phyloP scores from a whole-genome alignment of 2,888 invertebrate species.

The Cosmia pyralina region DNA sequence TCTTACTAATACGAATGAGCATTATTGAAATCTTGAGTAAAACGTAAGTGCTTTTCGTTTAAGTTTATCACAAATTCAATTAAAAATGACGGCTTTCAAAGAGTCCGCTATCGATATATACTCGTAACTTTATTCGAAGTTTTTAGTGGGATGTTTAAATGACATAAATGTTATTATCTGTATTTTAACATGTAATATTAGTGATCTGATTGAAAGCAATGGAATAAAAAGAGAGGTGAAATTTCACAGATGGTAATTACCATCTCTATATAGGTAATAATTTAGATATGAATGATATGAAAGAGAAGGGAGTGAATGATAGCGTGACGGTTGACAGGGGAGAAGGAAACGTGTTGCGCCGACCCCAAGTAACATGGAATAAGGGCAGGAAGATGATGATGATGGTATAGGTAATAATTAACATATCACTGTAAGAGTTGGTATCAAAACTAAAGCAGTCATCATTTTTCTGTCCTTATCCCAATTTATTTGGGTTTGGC shows the following conservation, averaged over 20 bases:
- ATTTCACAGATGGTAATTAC: too few species aligned
- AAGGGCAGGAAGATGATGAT: too few species aligned
- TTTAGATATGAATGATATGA: neutral
- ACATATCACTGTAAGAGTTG: neutral
- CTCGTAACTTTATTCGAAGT: constrained; percentile 40
- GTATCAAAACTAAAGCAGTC: neutral
- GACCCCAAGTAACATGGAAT: too few species aligned
- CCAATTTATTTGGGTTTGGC: too few species aligned
- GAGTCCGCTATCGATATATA: constrained; percentile 17
- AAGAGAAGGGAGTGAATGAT: too few species aligned
- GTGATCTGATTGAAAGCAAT: constrained; percentile 28
- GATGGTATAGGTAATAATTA: too few species aligned
- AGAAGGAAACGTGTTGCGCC: too few species aligned
- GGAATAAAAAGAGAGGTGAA: constrained; percentile 3
- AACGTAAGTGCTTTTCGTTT: constrained; percentile 26
- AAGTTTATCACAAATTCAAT: constrained; percentile 42
- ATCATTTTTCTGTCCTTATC: neutral
- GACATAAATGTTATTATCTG: constrained; percentile 36
- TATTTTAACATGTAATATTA: constrained; percentile 27
- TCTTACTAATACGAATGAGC: neutral
- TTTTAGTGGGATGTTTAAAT: constrained; percentile 38
- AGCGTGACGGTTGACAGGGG: too few species aligned
- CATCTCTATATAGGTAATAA: neutral
- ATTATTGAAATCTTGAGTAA: constrained; percentile 16
- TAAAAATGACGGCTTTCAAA: constrained; percentile 41